These are phyloP conservation scores for Leuciscus idus DNA, from an alignment of 2,113 vertebrate species.

Conservation along the genomic window DNA sequence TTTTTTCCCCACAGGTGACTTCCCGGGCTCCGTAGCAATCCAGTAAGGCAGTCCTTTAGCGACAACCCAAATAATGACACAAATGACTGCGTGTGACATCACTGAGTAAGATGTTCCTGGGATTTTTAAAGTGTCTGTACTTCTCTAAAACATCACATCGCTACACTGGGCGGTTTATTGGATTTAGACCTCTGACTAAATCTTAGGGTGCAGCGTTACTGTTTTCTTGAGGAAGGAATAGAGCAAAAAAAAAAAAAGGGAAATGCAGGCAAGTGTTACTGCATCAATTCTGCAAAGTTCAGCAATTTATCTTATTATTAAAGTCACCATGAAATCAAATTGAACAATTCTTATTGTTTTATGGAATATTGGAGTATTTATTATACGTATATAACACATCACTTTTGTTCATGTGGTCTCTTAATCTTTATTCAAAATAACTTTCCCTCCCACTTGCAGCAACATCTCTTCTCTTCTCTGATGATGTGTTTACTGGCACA, in stretches of 20 bases:
- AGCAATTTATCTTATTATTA: neutral
- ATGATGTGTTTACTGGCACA: too few species aligned
- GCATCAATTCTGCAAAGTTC: neutral
- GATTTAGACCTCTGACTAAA: neutral
- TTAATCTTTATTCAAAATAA: too few species aligned
- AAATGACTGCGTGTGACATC: slow-evolving; percentile 16
- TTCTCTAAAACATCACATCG: neutral
- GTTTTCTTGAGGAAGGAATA: neutral
- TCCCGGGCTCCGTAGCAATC: neutral
- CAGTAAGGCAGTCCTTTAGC: slow-evolving; percentile 55
- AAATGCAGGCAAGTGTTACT: neutral
- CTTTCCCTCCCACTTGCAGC: too few species aligned
- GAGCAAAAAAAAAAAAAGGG: neutral
- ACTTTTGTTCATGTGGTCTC: too few species aligned
- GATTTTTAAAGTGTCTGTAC: neutral
- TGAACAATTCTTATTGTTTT: too few species aligned
- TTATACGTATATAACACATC: too few species aligned
- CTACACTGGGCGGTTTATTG: too few species aligned
- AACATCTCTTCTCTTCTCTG: too few species aligned
- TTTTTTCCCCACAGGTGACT: too few species aligned
- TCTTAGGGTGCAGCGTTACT: neutral
- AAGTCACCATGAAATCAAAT: too few species aligned
- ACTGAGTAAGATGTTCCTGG: slow-evolving; percentile 32
- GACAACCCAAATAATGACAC: neutral
- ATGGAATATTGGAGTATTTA: too few species aligned